phyloP scores from a whole-genome alignment of 2,113 vertebrate species.

The Sander lucioperca region DNA sequence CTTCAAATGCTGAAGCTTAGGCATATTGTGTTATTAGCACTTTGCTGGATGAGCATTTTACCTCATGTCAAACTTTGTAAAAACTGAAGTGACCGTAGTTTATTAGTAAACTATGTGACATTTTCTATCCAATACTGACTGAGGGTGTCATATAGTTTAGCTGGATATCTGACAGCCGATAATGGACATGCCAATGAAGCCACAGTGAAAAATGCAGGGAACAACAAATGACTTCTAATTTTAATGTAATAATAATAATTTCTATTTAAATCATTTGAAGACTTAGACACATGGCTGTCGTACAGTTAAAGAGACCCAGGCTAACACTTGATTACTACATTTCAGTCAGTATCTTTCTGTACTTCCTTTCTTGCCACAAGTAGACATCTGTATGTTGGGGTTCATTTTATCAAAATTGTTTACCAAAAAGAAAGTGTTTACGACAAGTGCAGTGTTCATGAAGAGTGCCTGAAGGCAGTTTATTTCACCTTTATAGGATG shows the following conservation, averaged over 20 bases:
- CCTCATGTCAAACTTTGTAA: constrained; percentile 7
- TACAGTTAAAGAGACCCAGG: background rate
- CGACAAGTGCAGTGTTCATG: background rate
- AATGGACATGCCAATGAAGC: constrained; percentile 4
- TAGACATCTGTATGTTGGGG: background rate
- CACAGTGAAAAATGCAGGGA: background rate
- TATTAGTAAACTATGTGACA: constrained; percentile 13
- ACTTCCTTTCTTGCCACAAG: background rate
- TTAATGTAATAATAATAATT: background rate
- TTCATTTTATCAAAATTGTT: background rate
- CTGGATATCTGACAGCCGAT: background rate
- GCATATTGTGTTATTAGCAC: background rate
- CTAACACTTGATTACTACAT: background rate
- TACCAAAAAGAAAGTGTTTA: background rate
- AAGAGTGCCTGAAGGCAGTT: background rate
- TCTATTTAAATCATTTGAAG: background rate
- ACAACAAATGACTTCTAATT: background rate
- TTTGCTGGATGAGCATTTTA: constrained; percentile 9
- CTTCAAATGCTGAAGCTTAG: constrained; percentile 11
- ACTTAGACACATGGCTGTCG: background rate
- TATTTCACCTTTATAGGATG: background rate
- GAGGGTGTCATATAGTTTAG: background rate
- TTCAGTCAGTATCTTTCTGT: background rate
- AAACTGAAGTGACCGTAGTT: constrained; percentile 7
- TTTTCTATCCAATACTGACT: background rate